Percentiles rank a stretch among this genome's conserved stretches.
Conservation (phyloP, 2,888 invertebrate genomes). For the Ectropis crepuscularia region DNA sequence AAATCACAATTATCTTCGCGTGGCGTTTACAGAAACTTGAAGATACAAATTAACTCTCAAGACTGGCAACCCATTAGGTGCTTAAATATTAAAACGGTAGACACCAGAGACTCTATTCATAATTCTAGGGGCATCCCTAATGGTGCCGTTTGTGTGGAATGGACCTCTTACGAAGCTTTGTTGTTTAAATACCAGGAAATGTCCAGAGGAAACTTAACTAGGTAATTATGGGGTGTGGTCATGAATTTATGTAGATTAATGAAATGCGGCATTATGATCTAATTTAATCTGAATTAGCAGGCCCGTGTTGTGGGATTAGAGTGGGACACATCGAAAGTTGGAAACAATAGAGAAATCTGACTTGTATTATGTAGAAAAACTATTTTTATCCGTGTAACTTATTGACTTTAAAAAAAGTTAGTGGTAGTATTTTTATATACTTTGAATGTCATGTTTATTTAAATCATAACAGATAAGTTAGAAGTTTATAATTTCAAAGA, state of each 20-base stretch:
- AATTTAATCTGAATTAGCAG: too few relatives aligned
- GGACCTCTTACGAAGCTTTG: constrained; percentile 23
- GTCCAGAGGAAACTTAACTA: constrained; percentile 6
- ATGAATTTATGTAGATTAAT: not conserved
- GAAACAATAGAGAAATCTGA: too few relatives aligned
- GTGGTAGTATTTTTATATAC: too few relatives aligned
- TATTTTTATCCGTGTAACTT: too few relatives aligned
- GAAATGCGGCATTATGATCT: too few relatives aligned
- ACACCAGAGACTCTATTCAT: constrained; percentile 46
- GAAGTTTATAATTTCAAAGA: too few relatives aligned
- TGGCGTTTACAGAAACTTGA: constrained; percentile 50
- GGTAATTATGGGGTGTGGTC: not conserved
- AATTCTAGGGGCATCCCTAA: constrained; percentile 41
- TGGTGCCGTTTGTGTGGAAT: constrained; percentile 28
- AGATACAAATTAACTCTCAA: constrained; percentile 57
- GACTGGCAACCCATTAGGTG: constrained; percentile 49
- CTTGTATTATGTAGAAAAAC: too few relatives aligned
- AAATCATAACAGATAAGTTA: too few relatives aligned
- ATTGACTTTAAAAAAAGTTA: too few relatives aligned
- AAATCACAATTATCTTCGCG: constrained; percentile 56
- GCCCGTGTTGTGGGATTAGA: too few relatives aligned
- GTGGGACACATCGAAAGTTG: too few relatives aligned
- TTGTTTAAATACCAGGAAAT: constrained; percentile 29
- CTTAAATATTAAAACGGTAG: constrained; percentile 59
- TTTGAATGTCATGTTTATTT: too few relatives aligned